Percentiles rank a stretch among this genome's conserved stretches.
These are phyloP conservation scores for Leistus spinibarbis DNA, from an alignment of 2,888 invertebrate genomes.

Conservation along the genomic window DNA sequence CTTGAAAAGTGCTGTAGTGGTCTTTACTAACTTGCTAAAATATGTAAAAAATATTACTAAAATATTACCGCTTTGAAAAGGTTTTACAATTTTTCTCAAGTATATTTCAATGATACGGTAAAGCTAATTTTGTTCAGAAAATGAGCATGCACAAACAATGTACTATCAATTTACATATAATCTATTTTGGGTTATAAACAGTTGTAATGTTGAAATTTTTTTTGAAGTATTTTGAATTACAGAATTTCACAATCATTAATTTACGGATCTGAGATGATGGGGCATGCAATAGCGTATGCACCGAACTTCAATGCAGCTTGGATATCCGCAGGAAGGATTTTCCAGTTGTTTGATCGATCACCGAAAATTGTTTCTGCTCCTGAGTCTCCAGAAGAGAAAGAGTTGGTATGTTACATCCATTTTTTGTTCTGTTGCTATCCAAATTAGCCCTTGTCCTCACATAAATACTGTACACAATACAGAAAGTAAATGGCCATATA, in stretches of 20 bases:
- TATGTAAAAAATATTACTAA: too few relatives aligned
- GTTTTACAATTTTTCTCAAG: too few relatives aligned
- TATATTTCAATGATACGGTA: too few relatives aligned
- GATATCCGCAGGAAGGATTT: slow-evolving; percentile 71
- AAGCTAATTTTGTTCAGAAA: too few relatives aligned
- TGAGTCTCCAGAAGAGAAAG: slow-evolving; percentile 56
- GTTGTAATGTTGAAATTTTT: too few relatives aligned
- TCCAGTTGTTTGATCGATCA: slow-evolving; percentile 66
- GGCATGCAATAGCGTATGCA: slow-evolving; percentile 77
- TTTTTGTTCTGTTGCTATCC: neutral
- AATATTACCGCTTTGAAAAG: too few relatives aligned
- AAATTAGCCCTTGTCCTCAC: neutral
- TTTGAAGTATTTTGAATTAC: too few relatives aligned
- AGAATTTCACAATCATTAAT: slow-evolving; percentile 78
- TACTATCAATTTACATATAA: too few relatives aligned
- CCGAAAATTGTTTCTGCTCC: slow-evolving; percentile 62
- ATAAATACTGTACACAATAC: slow-evolving; percentile 42
- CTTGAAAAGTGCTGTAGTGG: too few relatives aligned
- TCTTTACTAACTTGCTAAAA: too few relatives aligned
- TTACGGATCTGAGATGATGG: slow-evolving; percentile 81
- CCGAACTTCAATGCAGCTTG: slow-evolving; percentile 78
- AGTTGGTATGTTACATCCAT: slow-evolving; percentile 45
- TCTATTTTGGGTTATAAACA: too few relatives aligned
- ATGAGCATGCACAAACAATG: too few relatives aligned
- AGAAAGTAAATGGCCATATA: slow-evolving; percentile 72